Evolutionary conservation across 1,140 invertebrate genomes (phyloP), one percentile per base, ranked within the genome.

Genomic region (Saxidomus purpurata): DNA sequence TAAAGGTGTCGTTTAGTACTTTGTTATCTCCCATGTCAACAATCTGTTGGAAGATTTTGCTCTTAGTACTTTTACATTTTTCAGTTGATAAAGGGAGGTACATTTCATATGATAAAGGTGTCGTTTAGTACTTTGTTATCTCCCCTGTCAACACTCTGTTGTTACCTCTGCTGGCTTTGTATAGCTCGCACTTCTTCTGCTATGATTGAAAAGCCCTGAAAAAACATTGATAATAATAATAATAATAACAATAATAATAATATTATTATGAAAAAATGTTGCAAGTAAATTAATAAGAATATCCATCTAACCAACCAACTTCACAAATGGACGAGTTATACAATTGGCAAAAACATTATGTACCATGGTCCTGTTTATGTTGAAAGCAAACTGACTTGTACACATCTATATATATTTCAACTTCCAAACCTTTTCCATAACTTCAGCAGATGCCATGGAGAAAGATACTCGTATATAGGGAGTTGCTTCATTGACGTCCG

Each of bases 361-460:
- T 1, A 4, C 0, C n/a, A 80, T 31, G 25, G 13, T 28, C 8
- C 8, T 55, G 77, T 55, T 8, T 2, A 36, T 49, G 15, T 6
- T 15, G 22, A 31, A 22, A 47, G 8, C 11, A 74, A 74, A 4
- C 6, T 74, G 8, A 36, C 34, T 34, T 38, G 8, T 31, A n/a
- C n/a, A 25, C 34, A 74, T n/a, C n/a, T n/a, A n/a, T n/a, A n/a
- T n/a, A n/a, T n/a, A n/a, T n/a, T n/a, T n/a, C n/a, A n/a, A n/a
- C n/a, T n/a, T n/a, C n/a, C n/a, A n/a, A n/a, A 89, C 87, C 79
- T 76, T 82, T 47, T 89, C 79, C 87, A 89, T 89, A 15, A 71
- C 34, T n/a, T 82, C 43, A 17, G 55, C 63, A 11, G 87, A 74
- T 15, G 40, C 80, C 22, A 34, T 59, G 2, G 87, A 89, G 36